These are phyloP conservation scores for Oreortyx pictus DNA, from an alignment of 2,797 vertebrate species.

Conservation along the genomic window DNA sequence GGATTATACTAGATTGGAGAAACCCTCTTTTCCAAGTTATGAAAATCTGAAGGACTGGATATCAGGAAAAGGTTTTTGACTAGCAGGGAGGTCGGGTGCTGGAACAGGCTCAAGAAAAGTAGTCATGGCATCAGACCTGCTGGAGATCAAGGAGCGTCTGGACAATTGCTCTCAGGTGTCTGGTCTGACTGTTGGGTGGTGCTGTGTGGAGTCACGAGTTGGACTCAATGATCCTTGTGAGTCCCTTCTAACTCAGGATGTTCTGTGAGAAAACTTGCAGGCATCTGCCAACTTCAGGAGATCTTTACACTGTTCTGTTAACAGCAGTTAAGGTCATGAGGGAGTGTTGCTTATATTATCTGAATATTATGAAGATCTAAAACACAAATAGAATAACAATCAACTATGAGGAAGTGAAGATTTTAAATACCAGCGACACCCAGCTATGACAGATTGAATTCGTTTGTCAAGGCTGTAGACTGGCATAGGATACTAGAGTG, in stretches of 20 bases:
- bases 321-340: not conserved
- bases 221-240: too few relatives aligned
- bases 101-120: too few relatives aligned
- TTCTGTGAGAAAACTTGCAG: not conserved
- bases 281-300: not conserved
- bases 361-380: not conserved
- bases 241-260: too few relatives aligned
- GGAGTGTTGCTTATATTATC: not conserved
- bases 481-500: not conserved
- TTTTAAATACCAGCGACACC: not conserved
- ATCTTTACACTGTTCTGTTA: not conserved
- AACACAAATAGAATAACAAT: not conserved
- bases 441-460: not conserved
- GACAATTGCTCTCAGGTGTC: too few relatives aligned
- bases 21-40: not conserved
- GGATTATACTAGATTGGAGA: not conserved
- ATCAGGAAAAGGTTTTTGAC: too few relatives aligned
- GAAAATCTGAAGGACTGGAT: not conserved
- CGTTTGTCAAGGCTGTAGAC: fast-evolving
- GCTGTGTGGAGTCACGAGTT: too few relatives aligned
- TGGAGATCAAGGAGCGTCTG: too few relatives aligned
- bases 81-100: too few relatives aligned
- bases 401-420: not conserved
- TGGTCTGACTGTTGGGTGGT: too few relatives aligned
- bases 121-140: too few relatives aligned